Base-by-base conservation (phyloP, 2,113 vertebrate genomes). In the Oncorhynchus clarkii region DNA sequence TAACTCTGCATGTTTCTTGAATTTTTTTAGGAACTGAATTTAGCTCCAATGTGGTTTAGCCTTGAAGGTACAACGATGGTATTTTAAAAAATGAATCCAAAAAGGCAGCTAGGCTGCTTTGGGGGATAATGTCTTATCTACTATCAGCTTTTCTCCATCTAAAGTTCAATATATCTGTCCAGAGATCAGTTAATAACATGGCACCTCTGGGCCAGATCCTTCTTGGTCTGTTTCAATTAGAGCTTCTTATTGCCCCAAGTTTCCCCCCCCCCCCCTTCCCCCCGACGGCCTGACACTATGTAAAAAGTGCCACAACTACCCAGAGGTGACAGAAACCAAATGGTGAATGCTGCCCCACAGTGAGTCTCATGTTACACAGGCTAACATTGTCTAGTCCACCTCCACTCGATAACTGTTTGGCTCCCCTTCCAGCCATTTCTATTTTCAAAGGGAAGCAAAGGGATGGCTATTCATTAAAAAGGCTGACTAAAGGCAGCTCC, bases 391-490 rank as follows among this genome's bases (percentile, higher is more conserved):
- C 78, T 72, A 45, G 67, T n/a, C 26, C 24, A 22, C 18, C 45
- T 48, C 72, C 79, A 87, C 84, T 89, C 87, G 69, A 87, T 89
- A 91, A 88, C 78, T 76, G 82, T 89, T 80, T 80, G 79, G 73
- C 80, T 80, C 70, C 70, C 54, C 66, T 73, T 84, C 71, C 8
- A 45, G 39, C 72, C 64, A 79, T 83, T 45, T 11, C 39, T 45
- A 12, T 45, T 45, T 45, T 85, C 67, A 84, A 80, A 85, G 73
- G 68, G 69, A 75, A 85, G 80, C 75, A 77, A 86, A 86, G 85
- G 86, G 81, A 86, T 83, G 86, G 79, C 81, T 80, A 78, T 22
- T n/a, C 7, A 16, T 62, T 62, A 62, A n/a, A 45, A 45, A 45
- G 39, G 9, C 9, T 45, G 39, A 45, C 39, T 45, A 45, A 45